phyloP scores from a whole-genome alignment of 2,797 vertebrate species.

The Aotus griseimembra region DNA sequence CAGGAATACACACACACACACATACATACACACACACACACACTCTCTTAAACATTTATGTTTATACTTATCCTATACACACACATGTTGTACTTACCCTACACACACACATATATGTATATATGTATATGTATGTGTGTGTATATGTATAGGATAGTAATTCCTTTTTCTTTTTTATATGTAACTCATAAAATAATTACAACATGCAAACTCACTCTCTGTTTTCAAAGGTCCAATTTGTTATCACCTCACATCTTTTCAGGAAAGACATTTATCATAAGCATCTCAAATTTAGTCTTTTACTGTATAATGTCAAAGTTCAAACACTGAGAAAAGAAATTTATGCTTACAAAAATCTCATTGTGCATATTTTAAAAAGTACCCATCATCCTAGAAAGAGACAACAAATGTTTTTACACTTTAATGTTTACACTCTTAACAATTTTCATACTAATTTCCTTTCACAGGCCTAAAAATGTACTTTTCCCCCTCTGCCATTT shows the following conservation, averaged over 20 bases:
- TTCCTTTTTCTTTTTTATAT: neutral
- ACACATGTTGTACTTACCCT: no score
- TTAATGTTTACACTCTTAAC: slow-evolving; percentile 85
- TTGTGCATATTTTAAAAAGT: slow-evolving; percentile 74
- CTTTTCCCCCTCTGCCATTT: slow-evolving; percentile 79
- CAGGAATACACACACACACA: neutral
- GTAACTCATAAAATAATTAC: neutral
- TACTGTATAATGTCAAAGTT: slow-evolving; percentile 58
- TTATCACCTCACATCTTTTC: slow-evolving; percentile 40
- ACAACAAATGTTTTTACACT: slow-evolving; percentile 90
- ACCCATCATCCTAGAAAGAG: slow-evolving; percentile 77
- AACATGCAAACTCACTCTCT: slow-evolving; percentile 29
- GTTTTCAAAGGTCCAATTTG: slow-evolving; percentile 51
- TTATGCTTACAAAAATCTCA: slow-evolving; percentile 77
- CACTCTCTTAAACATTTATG: neutral
- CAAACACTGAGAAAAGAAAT: slow-evolving; percentile 67
- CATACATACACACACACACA: neutral
- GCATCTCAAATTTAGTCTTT: slow-evolving; percentile 17
- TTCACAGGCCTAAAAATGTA: slow-evolving; percentile 85
- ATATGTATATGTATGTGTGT: neutral
- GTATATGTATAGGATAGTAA: neutral
- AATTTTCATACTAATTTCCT: slow-evolving; percentile 88
- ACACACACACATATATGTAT: neutral
- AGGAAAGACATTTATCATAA: slow-evolving; percentile 50
- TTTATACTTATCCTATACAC: no score